Evolutionary conservation across 2,888 invertebrate genomes (phyloP), one percentile per base, ranked within the genome.

Genomic region (Anthoptus insignis): DNA sequence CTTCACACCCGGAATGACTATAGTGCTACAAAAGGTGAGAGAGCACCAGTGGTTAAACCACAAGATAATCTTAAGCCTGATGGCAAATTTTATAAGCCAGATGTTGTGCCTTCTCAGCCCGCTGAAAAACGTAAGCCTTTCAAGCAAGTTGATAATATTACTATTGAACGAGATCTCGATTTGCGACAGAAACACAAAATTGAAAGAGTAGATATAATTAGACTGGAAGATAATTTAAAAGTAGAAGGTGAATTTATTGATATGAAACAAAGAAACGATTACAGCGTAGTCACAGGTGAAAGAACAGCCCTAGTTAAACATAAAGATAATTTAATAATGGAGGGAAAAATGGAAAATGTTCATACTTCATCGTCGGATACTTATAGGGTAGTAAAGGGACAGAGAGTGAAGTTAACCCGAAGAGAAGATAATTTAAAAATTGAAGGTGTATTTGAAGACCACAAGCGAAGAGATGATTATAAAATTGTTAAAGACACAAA

Each of bases 41-140:
- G 95, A 71, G 94, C 94, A 14, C 85, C 94, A 49, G 90, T 95
- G 11, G 91, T 95, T 6, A 94, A 88, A 73, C 95, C 94, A 54
- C 94, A 95, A 76, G 97, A 97, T 79, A 96, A 96, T 83, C 84
- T 95, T 24, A 94, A 94, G 78, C 87, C 94, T 6, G 96, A 96
- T 81, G 91, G 93, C 68, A 85, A 89, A 78, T 93, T 94, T 82
- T 91, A 94, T 75, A 87, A 90, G 76, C 93, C 94, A 19, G 93
- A 94, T 74, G 82, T 89, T 34, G 81, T 91, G 45, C 84, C 93
- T 42, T 89, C 94, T 32, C 89, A 92, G 64, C 92, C 94, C 47
- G 94, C 93, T 47, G 95, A 95, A 73, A 91, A 94, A 81, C 94
- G 94, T 2, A 91, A 90, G 66, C 94, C 93, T 47, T 93, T 94